phyloP scores from a whole-genome alignment of 2,888 invertebrate genomes.

The Saturnia pavonia region DNA sequence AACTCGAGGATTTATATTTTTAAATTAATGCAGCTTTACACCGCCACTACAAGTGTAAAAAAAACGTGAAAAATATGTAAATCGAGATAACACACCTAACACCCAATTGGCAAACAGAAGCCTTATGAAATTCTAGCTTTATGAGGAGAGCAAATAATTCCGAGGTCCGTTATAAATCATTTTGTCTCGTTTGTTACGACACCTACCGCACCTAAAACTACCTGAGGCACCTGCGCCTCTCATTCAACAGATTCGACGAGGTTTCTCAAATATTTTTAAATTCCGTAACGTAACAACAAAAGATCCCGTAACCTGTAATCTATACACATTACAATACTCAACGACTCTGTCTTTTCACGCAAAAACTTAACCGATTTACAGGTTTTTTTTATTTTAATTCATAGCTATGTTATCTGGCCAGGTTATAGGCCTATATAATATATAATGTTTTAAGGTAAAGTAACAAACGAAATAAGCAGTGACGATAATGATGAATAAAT shows the following conservation, averaged over 20 bases:
- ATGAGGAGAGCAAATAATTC: constrained; percentile 25
- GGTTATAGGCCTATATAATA: too few species aligned
- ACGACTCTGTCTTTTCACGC: too few species aligned
- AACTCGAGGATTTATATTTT: not conserved
- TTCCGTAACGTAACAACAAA: not conserved
- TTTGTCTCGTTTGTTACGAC: constrained; percentile 21
- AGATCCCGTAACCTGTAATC: too few species aligned
- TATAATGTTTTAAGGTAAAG: too few species aligned
- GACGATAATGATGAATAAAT: too few species aligned
- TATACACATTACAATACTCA: too few species aligned
- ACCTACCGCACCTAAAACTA: constrained; percentile 15
- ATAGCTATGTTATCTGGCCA: too few species aligned
- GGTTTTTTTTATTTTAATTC: too few species aligned
- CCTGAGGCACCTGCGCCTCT: constrained; percentile 1
- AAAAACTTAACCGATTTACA: too few species aligned
- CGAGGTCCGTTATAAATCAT: constrained; percentile 27
- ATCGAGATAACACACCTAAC: constrained; percentile 1
- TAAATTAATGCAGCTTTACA: not conserved
- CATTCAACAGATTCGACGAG: constrained; percentile 16
- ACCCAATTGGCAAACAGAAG: constrained; percentile 17
- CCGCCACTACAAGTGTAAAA: not conserved
- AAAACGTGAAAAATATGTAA: not conserved
- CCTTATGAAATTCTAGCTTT: constrained; percentile 17
- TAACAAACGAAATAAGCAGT: too few species aligned
- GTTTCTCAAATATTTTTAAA: not conserved